Conservation (phyloP, 2,797 vertebrate species). For the Melanotaenia trifasciata region DNA sequence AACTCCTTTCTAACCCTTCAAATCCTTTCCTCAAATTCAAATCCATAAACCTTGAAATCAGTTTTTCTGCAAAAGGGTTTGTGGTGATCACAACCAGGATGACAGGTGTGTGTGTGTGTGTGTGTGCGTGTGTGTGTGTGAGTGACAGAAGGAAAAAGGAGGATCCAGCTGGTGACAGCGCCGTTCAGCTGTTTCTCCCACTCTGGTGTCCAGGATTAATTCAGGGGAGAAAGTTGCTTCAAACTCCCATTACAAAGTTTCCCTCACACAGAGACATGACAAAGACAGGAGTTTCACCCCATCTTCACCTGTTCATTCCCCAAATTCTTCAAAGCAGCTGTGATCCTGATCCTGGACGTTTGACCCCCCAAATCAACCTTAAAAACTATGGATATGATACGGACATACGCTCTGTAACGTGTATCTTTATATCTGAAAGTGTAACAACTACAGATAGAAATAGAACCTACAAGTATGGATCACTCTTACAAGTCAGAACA, state of each 20-base stretch:
- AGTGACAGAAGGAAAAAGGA: constrained; percentile 42
- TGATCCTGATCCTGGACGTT: constrained; percentile 40
- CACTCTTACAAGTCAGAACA: too few relatives aligned
- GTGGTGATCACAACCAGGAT: constrained; percentile 22
- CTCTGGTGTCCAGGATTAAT: constrained; percentile 60
- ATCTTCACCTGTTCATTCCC: constrained; percentile 80
- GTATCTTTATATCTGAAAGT: too few relatives aligned
- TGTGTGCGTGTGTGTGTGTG: constrained; percentile 9
- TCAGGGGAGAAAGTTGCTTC: constrained; percentile 64
- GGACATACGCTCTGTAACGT: too few relatives aligned
- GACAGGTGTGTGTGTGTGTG: constrained; percentile 31
- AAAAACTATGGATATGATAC: background rate
- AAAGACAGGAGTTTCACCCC: constrained; percentile 45
- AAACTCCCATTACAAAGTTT: constrained; percentile 29
- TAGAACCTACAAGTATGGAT: too few relatives aligned
- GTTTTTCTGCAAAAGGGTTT: constrained; percentile 45
- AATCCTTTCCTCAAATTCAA: constrained; percentile 60
- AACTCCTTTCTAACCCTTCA: constrained; percentile 29
- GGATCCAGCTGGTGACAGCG: constrained; percentile 45
- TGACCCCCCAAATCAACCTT: constrained; percentile 67
- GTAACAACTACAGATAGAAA: too few relatives aligned
- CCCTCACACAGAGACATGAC: constrained; percentile 15
- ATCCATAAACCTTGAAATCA: constrained; percentile 68
- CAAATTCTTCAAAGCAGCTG: constrained; percentile 76
- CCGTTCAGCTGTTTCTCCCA: constrained; percentile 65